Conservation (phyloP, 2,888 invertebrate genomes). For the Dendrolimus houi region DNA sequence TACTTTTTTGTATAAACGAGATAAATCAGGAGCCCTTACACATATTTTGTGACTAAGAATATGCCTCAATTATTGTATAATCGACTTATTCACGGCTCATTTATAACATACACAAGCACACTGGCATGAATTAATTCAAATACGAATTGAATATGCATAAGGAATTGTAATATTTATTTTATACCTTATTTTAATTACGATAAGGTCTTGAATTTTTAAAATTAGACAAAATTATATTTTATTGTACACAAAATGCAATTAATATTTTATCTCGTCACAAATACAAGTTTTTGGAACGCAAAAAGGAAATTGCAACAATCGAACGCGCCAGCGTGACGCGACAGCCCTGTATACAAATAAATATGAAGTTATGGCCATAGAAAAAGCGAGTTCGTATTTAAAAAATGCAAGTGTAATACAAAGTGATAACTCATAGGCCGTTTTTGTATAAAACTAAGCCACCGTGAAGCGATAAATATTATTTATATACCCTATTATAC, state of each 20-base stretch:
- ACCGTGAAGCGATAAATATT: constrained; percentile 76
- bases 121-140: background rate
- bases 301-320: constrained; percentile 34
- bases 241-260: no score
- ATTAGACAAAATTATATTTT: no score
- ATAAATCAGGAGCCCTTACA: no score
- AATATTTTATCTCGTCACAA: no score
- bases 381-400: constrained; percentile 52
- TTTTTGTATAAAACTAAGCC: constrained; percentile 73
- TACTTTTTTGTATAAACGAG: no score
- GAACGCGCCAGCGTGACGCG: constrained; percentile 57
- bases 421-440: constrained; percentile 69
- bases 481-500: constrained; percentile 76
- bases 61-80: background rate
- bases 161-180: no score
- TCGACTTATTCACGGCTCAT: background rate
- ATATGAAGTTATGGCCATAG: constrained; percentile 69
- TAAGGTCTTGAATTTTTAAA: no score
- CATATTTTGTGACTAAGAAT: background rate
- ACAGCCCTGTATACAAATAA: constrained; percentile 68
- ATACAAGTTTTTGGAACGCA: constrained; percentile 7
- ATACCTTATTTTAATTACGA: no score
- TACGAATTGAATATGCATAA: background rate
- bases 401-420: constrained; percentile 69
- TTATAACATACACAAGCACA: background rate